Evolutionary conservation across 2,113 vertebrate genomes (phyloP).

Genomic region (Caloenas nicobarica): DNA sequence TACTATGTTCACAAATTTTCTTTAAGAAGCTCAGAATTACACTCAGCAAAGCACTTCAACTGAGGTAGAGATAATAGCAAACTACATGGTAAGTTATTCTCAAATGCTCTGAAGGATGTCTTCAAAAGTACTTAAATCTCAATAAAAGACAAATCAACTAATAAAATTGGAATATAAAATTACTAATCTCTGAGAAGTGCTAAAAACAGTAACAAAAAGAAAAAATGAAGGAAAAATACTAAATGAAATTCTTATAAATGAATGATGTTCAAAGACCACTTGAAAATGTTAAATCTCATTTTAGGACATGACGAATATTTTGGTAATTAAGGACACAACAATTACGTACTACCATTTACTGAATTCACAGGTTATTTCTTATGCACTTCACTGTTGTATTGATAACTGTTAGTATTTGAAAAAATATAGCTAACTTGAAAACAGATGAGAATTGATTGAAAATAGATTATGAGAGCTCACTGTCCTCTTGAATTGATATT

Average conservation of each 20-base stretch:
- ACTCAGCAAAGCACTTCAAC: not conserved
- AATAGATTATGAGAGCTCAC: not conserved
- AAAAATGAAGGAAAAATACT: not conserved
- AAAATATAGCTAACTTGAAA: not conserved
- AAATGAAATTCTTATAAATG: not conserved
- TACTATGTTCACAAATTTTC: not conserved
- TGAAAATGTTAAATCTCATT: not conserved
- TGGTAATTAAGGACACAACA: not conserved
- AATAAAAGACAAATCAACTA: not conserved
- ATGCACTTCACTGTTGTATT: not conserved
- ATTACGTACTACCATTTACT: not conserved
- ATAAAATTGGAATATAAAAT: not conserved
- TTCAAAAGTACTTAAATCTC: slow-evolving; percentile 7
- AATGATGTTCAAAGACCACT: not conserved
- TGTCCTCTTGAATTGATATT: not conserved
- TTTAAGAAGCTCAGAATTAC: slow-evolving; percentile 9
- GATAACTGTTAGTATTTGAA: not conserved
- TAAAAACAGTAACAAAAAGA: not conserved
- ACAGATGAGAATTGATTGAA: not conserved
- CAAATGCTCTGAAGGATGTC: not conserved
- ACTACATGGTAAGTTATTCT: not conserved
- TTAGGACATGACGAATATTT: not conserved
- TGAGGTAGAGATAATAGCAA: not conserved
- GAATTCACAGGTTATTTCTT: not conserved
- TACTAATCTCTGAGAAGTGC: not conserved